These are phyloP conservation scores for Aproaerema taeniolella DNA, from an alignment of 2,888 invertebrate species.

Conservation along the genomic window DNA sequence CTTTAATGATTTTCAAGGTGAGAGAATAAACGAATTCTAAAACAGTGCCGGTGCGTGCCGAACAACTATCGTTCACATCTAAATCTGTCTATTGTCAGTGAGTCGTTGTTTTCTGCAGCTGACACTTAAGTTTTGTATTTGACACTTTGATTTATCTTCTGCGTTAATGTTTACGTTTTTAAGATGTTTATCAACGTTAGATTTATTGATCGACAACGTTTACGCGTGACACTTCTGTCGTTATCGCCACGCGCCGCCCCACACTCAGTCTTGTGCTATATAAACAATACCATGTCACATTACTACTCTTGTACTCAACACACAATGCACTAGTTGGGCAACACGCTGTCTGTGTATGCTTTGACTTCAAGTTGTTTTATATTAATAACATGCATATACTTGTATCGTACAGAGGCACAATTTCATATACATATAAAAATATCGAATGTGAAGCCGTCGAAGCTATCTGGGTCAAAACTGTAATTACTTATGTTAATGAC, in stretches of 20 bases:
- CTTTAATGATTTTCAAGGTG: slow-evolving; percentile 24
- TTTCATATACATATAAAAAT: no score
- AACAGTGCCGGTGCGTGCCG: slow-evolving; percentile 9
- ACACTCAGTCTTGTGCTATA: slow-evolving; percentile 21
- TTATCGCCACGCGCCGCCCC: slow-evolving; percentile 23
- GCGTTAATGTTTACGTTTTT: slow-evolving; percentile 25
- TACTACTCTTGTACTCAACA: slow-evolving; percentile 19
- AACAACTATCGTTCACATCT: slow-evolving; percentile 15
- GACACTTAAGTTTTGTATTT: slow-evolving; percentile 20
- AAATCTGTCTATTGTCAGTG: slow-evolving; percentile 23
- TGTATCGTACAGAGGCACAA: no score
- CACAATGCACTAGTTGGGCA: slow-evolving; percentile 26
- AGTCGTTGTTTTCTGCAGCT: slow-evolving; percentile 16
- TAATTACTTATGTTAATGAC: no score
- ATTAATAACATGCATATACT: no score
- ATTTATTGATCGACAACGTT: slow-evolving; percentile 18
- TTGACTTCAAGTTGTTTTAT: no score
- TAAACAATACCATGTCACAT: slow-evolving; percentile 29
- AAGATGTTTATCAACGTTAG: slow-evolving; percentile 24
- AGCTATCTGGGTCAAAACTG: slow-evolving; percentile 27
- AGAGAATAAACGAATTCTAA: slow-evolving; percentile 17
- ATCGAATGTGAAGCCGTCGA: no score
- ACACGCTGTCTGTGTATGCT: slow-evolving; percentile 10
- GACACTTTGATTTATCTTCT: slow-evolving; percentile 25
- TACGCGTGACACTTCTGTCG: slow-evolving; percentile 26